These are phyloP conservation scores for Alfaro cultratus DNA, from an alignment of 2,797 vertebrate genomes.

Conservation along the genomic window DNA sequence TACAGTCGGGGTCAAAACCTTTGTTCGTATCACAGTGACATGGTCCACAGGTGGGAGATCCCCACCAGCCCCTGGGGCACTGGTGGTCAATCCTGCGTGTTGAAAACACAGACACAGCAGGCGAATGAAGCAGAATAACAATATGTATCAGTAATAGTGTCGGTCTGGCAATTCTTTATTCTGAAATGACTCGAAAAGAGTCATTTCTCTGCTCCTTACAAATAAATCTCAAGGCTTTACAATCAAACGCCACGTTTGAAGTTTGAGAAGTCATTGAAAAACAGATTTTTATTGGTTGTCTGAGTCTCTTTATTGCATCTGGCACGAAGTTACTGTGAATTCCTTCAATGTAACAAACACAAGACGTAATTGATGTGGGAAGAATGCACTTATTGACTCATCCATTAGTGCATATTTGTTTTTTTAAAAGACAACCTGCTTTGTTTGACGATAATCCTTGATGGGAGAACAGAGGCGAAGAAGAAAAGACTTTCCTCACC, in stretches of 20 bases:
- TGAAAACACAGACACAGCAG: slow-evolving; percentile 33
- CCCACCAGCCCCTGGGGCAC: slow-evolving; percentile 98
- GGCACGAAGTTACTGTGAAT: not conserved
- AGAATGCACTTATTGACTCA: not conserved
- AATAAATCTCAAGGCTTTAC: not conserved
- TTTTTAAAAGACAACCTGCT: not conserved
- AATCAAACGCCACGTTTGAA: not conserved
- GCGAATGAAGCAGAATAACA: not conserved
- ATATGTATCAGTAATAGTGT: not conserved
- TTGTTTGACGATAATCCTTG: not conserved
- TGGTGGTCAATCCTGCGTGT: slow-evolving; percentile 91
- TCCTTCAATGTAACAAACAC: not conserved
- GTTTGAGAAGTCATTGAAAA: not conserved
- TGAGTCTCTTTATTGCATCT: not conserved
- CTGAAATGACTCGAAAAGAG: not conserved
- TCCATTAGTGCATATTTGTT: not conserved
- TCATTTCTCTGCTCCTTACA: not conserved
- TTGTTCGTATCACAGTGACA: slow-evolving; percentile 93
- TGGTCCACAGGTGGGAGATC: slow-evolving; percentile 92
- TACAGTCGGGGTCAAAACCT: slow-evolving; percentile 96
- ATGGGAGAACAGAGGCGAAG: not conserved
- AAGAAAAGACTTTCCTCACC: not conserved
- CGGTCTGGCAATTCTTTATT: not conserved
- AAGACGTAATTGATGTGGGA: not conserved
- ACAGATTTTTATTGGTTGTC: not conserved